Evolutionary conservation across 1,140 invertebrate species (phyloP).

Genomic region (Atta colombica): DNA sequence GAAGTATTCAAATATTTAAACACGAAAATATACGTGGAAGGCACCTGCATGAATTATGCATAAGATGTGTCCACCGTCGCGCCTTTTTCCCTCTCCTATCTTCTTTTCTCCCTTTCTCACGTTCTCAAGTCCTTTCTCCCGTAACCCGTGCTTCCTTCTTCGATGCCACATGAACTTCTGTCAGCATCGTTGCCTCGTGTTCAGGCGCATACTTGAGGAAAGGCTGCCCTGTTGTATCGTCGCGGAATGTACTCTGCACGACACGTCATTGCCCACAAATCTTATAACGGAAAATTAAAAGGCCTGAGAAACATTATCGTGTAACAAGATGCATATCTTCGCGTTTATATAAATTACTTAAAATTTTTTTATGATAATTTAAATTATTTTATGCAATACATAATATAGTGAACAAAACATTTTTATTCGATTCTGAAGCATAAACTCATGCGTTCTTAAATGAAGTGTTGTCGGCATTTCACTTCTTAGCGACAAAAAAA

Average conservation of each 20-base stretch:
- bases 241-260: neutral
- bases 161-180: constrained; percentile 62
- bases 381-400: neutral
- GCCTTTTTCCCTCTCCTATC: constrained; percentile 62
- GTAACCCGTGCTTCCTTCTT: constrained; percentile 53
- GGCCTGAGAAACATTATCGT: neutral
- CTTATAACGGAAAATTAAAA: neutral
- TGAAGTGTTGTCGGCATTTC: neutral
- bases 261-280: neutral
- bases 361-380: neutral
- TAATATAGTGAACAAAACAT: neutral
- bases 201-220: constrained; percentile 28
- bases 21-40: constrained; percentile 84
- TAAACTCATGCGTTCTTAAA: neutral
- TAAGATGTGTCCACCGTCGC: constrained; percentile 78
- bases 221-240: neutral
- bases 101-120: constrained; percentile 66
- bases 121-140: constrained; percentile 57
- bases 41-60: constrained; percentile 84
- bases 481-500: neutral
- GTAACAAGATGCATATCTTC: neutral
- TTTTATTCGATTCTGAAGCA: neutral
- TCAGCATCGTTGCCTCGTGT: constrained; percentile 40
- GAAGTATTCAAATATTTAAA: constrained; percentile 86
- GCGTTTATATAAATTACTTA: neutral